Evolutionary conservation across 2,888 invertebrate species (phyloP).

Genomic region (Trissolcus japonicus): DNA sequence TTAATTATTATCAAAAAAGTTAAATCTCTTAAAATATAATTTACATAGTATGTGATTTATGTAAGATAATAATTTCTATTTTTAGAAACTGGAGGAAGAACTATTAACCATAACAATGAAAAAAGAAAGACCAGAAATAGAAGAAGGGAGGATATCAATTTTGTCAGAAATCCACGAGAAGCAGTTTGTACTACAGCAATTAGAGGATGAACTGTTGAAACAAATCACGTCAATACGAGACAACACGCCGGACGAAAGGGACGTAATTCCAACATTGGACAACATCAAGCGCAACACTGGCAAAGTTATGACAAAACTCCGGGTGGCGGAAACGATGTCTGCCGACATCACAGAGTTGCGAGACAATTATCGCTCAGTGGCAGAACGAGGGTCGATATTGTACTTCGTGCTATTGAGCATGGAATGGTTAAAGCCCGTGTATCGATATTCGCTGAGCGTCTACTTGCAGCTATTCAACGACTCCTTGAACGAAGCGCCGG

Average conservation of each 20-base stretch:
- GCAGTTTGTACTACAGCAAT: slow-evolving; percentile 87
- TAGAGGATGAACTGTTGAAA: slow-evolving; percentile 90
- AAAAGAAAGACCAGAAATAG: slow-evolving; percentile 90
- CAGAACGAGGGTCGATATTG: slow-evolving; percentile 90
- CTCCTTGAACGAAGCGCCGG: slow-evolving; percentile 88
- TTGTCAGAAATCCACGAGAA: slow-evolving; percentile 91
- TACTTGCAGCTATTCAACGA: slow-evolving; percentile 90
- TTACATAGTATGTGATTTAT: too few relatives aligned
- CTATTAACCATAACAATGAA: slow-evolving; percentile 91
- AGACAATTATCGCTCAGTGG: slow-evolving; percentile 90
- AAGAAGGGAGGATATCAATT: slow-evolving; percentile 89
- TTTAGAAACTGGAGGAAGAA: slow-evolving; percentile 91
- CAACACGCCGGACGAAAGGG: slow-evolving; percentile 94
- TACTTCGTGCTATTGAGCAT: slow-evolving; percentile 94
- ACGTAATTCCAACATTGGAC: slow-evolving; percentile 89
- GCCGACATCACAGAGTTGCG: slow-evolving; percentile 88
- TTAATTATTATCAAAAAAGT: too few relatives aligned
- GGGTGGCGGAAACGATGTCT: slow-evolving; percentile 86
- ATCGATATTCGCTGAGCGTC: slow-evolving; percentile 91
- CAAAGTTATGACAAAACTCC: slow-evolving; percentile 87
- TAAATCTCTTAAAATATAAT: too few relatives aligned
- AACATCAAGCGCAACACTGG: slow-evolving; percentile 91
- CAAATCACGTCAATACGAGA: slow-evolving; percentile 92
- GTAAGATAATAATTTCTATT: background rate
- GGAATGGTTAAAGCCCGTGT: slow-evolving; percentile 92